A percentile compares a stretch with the other conserved stretches of the same genome.
phyloP scores from a whole-genome alignment of 2,888 invertebrate genomes.

The Caenorhabditis plicata region DNA sequence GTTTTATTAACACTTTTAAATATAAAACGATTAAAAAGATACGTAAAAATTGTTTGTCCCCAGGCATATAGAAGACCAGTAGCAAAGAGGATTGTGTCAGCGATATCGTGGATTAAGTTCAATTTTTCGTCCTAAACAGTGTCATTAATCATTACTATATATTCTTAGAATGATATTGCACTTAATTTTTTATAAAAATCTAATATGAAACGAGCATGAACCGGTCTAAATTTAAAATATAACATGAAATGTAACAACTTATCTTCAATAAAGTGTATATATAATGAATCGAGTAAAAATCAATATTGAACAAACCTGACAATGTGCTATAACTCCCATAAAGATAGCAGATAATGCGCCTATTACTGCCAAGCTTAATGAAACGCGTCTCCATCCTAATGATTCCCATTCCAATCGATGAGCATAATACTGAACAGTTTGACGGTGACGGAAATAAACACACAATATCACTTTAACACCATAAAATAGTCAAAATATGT shows the following conservation, averaged over 20 bases:
- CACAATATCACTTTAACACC: slow-evolving; percentile 39
- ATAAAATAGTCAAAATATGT: no score
- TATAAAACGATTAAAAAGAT: neutral
- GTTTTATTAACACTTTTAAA: no score
- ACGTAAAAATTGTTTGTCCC: slow-evolving; percentile 18
- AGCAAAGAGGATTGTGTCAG: slow-evolving; percentile 16
- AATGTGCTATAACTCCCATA: slow-evolving; percentile 27
- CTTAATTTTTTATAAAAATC: no score
- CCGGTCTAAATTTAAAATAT: no score
- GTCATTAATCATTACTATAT: neutral
- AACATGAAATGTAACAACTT: no score
- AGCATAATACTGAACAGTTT: slow-evolving; percentile 49
- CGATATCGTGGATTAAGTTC: slow-evolving; percentile 7
- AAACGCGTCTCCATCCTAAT: slow-evolving; percentile 13
- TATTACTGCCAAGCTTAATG: slow-evolving; percentile 9
- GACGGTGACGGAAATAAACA: slow-evolving; percentile 43
- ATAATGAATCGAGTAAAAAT: no score
- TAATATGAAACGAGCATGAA: no score
- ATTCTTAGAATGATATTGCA: no score
- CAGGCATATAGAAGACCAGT: slow-evolving; percentile 20
- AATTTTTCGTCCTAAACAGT: slow-evolving; percentile 16
- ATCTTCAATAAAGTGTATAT: no score
- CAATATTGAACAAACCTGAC: slow-evolving; percentile 11
- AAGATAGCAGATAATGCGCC: slow-evolving; percentile 20
- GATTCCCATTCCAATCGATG: slow-evolving; percentile 42